phyloP scores from a whole-genome alignment of 2,113 vertebrate genomes.

The Stigmatopora nigra region DNA sequence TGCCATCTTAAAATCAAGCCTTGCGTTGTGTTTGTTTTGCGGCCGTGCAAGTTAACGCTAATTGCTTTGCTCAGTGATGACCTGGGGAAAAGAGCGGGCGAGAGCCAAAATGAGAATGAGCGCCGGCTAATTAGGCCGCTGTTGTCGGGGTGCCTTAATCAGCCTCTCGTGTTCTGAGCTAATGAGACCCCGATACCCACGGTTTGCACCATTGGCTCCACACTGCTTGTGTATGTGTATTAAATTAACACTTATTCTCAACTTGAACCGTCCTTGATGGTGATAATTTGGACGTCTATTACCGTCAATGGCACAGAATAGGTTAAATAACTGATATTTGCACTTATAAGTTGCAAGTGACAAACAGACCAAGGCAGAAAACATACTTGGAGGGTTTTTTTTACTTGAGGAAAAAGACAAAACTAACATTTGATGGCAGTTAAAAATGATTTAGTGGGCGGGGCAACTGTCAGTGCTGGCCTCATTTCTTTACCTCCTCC shows the following conservation, averaged over 20 bases:
- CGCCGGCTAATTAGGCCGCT: conserved; percentile 68
- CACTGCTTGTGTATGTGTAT: conserved; percentile 11
- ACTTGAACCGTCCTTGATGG: neutral
- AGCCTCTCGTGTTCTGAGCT: conserved; percentile 71
- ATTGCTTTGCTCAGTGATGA: conserved; percentile 76
- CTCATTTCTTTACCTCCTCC: conserved; percentile 59
- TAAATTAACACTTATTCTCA: neutral
- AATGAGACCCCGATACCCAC: conserved; percentile 70
- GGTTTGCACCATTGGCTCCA: conserved; percentile 40
- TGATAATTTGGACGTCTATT: conserved; percentile 1
- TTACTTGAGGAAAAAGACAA: neutral
- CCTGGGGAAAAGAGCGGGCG: conserved; percentile 49
- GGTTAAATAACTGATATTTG: too few relatives aligned
- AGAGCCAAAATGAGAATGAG: neutral
- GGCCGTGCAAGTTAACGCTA: conserved; percentile 70
- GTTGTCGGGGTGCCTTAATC: conserved; percentile 73
- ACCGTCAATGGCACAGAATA: too few relatives aligned
- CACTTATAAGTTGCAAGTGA: neutral
- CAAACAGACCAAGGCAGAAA: neutral
- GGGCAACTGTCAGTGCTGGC: conserved; percentile 37
- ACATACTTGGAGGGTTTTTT: neutral
- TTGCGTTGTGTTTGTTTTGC: conserved; percentile 72
- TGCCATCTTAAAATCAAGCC: neutral
- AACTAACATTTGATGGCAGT: conserved; percentile 1
- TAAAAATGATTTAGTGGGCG: conserved; percentile 57